These are phyloP conservation scores for Aromia moschata DNA, from an alignment of 2,888 invertebrate species.

Conservation along the genomic window DNA sequence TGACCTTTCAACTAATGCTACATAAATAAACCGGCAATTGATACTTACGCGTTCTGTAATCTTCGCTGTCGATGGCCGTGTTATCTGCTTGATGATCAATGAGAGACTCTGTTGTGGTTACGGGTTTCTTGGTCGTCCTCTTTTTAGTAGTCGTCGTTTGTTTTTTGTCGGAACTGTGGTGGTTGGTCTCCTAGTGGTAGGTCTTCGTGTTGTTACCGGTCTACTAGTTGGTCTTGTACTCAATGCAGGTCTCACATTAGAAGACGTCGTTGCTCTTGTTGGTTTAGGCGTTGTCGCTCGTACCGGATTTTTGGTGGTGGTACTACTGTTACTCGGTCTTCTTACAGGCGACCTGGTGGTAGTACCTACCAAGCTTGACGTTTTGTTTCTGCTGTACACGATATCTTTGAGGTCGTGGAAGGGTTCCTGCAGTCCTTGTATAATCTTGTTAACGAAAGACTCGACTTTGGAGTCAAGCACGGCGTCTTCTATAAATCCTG, in stretches of 20 bases:
- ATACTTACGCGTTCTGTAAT: constrained; percentile 61
- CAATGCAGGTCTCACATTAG: constrained; percentile 49
- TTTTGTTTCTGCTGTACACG: constrained; percentile 68
- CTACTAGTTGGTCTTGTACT: constrained; percentile 51
- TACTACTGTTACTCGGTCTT: constrained; percentile 21
- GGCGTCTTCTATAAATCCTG: constrained; percentile 79
- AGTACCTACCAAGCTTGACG: constrained; percentile 47
- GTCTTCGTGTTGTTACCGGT: constrained; percentile 52
- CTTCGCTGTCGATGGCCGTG: constrained; percentile 37
- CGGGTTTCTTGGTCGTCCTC: constrained; percentile 63
- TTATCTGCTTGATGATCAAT: constrained; percentile 52
- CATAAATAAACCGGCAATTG: background rate
- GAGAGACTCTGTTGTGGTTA: constrained; percentile 61
- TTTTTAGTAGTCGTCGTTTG: constrained; percentile 36
- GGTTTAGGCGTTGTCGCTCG: constrained; percentile 52
- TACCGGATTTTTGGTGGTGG: constrained; percentile 58
- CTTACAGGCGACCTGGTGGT: constrained; percentile 19
- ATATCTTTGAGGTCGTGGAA: constrained; percentile 84
- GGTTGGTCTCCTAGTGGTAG: constrained; percentile 62
- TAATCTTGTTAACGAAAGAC: constrained; percentile 83
- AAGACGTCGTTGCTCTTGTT: constrained; percentile 56
- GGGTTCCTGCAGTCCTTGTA: constrained; percentile 83
- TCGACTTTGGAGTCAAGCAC: constrained; percentile 82
- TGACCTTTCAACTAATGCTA: background rate
- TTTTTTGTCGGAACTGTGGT: constrained; percentile 33